Evolutionary conservation across 2,113 vertebrate genomes (phyloP).

Genomic region (Puntigrus tetrazona): DNA sequence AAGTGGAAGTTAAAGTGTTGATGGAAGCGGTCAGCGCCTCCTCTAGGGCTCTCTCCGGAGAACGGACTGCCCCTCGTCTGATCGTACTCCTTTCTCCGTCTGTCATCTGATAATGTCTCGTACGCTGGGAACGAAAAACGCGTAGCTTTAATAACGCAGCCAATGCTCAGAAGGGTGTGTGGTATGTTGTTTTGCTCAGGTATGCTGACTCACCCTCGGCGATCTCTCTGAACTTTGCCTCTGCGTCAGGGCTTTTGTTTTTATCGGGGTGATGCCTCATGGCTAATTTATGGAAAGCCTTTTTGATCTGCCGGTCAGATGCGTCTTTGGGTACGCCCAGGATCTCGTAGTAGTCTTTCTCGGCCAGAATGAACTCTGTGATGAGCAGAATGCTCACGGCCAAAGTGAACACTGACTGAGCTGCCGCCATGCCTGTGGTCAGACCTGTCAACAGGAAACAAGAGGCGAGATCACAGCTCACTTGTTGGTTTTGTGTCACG

Average conservation of each 20-base stretch:
- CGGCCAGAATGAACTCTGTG: conserved; percentile 90
- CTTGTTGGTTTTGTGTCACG: background rate
- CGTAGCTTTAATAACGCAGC: background rate
- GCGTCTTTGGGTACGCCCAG: conserved; percentile 91
- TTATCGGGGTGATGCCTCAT: conserved; percentile 96
- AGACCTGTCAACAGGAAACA: conserved; percentile 60
- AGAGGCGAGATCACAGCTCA: background rate
- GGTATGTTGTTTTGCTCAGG: background rate
- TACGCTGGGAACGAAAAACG: conserved; percentile 80
- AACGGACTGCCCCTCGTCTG: conserved; percentile 72
- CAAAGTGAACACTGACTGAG: conserved; percentile 82
- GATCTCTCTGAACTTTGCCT: conserved; percentile 93
- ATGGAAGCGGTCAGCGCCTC: conserved; percentile 74
- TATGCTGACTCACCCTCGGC: conserved; percentile 83
- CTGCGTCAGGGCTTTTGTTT: conserved; percentile 92
- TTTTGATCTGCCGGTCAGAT: conserved; percentile 93
- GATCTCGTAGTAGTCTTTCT: conserved; percentile 91
- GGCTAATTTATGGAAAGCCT: conserved; percentile 93
- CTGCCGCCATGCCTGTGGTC: conserved; percentile 82
- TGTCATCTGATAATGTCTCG: conserved; percentile 90
- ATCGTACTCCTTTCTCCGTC: conserved; percentile 87
- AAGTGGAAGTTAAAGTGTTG: conserved; percentile 92
- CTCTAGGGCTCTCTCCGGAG: conserved; percentile 63
- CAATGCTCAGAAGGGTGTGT: background rate
- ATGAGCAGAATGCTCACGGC: conserved; percentile 92